A percentile compares a stretch with the other conserved stretches of the same genome.
phyloP scores from a whole-genome alignment of 2,113 vertebrate genomes.

The Thymallus thymallus region DNA sequence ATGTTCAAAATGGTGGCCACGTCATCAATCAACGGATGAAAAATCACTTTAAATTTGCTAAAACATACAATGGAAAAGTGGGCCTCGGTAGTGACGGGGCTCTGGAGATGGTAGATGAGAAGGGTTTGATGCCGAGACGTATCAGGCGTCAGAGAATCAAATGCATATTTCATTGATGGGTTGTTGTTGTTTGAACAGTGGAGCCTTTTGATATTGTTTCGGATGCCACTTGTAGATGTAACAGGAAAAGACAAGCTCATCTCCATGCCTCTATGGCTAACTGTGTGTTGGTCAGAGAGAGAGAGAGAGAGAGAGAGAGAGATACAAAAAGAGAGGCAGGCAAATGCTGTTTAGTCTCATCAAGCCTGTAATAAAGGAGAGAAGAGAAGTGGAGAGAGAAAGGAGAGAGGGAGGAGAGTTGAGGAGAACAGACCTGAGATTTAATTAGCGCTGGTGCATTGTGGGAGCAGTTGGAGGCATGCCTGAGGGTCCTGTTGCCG shows the following conservation, averaged over 20 bases:
- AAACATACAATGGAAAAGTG: slow-evolving; percentile 32
- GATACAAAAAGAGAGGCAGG: slow-evolving; percentile 10
- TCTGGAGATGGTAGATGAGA: slow-evolving; percentile 31
- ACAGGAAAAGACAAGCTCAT: slow-evolving; percentile 32
- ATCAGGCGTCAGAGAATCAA: slow-evolving; percentile 28
- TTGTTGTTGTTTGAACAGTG: slow-evolving; percentile 3
- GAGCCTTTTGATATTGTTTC: slow-evolving; percentile 34
- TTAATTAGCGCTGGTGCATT: slow-evolving; percentile 60
- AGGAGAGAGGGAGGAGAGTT: neutral
- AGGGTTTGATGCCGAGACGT: slow-evolving; percentile 34
- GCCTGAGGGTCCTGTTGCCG: slow-evolving; percentile 43
- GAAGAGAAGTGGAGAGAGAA: slow-evolving; percentile 1
- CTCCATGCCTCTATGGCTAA: slow-evolving; percentile 13
- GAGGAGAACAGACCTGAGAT: slow-evolving; percentile 35
- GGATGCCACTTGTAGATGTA: slow-evolving; percentile 42
- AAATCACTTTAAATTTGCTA: slow-evolving; percentile 53
- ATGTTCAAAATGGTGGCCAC: slow-evolving; percentile 28
- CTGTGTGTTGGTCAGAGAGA: too few species aligned
- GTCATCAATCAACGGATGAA: slow-evolving; percentile 49
- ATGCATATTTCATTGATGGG: slow-evolving; percentile 48
- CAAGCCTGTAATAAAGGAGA: neutral
- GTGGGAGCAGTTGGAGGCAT: slow-evolving; percentile 44
- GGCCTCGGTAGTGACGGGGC: slow-evolving; percentile 20
- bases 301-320: too few species aligned
- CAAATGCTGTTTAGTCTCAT: slow-evolving; percentile 1